Conservation (phyloP, 2,113 vertebrate genomes). For the Rhinolophus sinicus region DNA sequence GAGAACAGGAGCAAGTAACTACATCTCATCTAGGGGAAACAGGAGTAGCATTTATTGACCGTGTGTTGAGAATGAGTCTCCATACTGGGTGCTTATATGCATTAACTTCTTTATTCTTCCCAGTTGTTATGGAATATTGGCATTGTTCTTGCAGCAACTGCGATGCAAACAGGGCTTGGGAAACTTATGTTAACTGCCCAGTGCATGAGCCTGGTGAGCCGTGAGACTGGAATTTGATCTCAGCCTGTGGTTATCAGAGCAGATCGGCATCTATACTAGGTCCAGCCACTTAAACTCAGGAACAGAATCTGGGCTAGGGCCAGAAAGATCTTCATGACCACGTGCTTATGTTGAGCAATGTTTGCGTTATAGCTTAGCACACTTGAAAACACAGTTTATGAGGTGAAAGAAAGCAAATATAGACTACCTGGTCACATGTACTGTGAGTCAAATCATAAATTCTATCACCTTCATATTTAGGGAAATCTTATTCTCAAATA, state of each 20-base stretch:
- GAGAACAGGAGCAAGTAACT: background rate
- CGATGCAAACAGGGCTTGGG: background rate
- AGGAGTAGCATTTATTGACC: background rate
- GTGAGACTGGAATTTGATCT: background rate
- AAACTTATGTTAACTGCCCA: background rate
- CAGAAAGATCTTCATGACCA: background rate
- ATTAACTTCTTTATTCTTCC: background rate
- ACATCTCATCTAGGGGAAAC: background rate
- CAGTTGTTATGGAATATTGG: background rate
- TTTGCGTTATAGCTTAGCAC: background rate
- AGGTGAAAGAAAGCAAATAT: background rate
- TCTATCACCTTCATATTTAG: background rate
- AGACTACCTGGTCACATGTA: background rate
- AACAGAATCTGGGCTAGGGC: background rate
- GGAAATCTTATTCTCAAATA: background rate
- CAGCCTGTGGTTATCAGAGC: background rate
- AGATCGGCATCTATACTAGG: background rate
- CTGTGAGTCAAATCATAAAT: background rate
- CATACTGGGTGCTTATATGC: background rate
- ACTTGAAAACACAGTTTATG: constrained; percentile 19
- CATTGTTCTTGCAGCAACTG: background rate
- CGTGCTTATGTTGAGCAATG: background rate
- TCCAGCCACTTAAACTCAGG: background rate
- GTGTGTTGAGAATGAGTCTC: background rate
- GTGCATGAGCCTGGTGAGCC: background rate